These are phyloP conservation scores for Cantharis nigra DNA, from an alignment of 2,888 invertebrate genomes.

Conservation along the genomic window DNA sequence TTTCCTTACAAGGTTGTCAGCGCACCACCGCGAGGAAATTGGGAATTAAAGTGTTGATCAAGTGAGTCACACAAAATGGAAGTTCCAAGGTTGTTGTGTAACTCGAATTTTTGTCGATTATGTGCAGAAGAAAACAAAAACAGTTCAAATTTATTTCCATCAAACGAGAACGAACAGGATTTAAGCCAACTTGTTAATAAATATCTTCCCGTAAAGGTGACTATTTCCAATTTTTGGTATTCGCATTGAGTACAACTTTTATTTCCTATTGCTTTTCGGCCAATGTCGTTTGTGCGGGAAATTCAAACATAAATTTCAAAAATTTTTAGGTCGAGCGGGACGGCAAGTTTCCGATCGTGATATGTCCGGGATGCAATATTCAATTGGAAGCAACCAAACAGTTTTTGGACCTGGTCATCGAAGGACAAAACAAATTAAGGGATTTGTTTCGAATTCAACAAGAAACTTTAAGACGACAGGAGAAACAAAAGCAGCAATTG, in stretches of 20 bases:
- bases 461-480: constrained; percentile 51
- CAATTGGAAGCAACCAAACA: constrained; percentile 75
- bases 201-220: constrained; percentile 77
- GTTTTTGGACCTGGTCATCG: constrained; percentile 72
- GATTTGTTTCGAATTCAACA: constrained; percentile 57
- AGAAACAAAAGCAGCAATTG: constrained; percentile 49
- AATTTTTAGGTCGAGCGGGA: constrained; percentile 69
- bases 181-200: constrained; percentile 70
- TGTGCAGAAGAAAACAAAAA: constrained; percentile 75
- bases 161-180: constrained; percentile 63
- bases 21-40: background rate
- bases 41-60: background rate
- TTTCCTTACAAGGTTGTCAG: background rate
- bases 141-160: constrained; percentile 67
- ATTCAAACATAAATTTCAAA: constrained; percentile 34
- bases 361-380: constrained; percentile 78
- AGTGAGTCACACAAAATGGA: constrained; percentile 15
- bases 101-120: constrained; percentile 75
- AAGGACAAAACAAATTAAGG: constrained; percentile 68
- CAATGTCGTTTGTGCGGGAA: constrained; percentile 38
- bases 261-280: constrained; percentile 40
- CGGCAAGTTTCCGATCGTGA: constrained; percentile 70
- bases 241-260: constrained; percentile 45
- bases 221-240: constrained; percentile 36
- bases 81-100: constrained; percentile 57